phyloP scores from a whole-genome alignment of 2,797 vertebrate species.

The Sebastes iracundus region DNA sequence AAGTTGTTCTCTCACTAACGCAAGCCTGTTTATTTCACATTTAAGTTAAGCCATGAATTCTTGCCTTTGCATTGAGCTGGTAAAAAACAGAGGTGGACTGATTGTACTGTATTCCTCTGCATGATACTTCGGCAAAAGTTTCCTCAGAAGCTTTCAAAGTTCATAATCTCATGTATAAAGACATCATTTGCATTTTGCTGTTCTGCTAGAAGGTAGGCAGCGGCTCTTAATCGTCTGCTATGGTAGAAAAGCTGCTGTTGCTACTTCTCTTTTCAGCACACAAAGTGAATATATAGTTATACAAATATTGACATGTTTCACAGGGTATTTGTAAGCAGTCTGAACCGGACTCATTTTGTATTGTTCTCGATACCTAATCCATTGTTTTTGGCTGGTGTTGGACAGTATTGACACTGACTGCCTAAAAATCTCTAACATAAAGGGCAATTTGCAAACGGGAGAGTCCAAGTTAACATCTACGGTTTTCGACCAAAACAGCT shows the following conservation, averaged over 20 bases:
- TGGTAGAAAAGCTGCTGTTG: background rate
- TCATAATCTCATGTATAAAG: background rate
- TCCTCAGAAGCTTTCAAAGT: background rate
- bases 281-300: background rate
- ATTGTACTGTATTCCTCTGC: no score
- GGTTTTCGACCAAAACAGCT: conserved; percentile 1
- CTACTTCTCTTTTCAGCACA: background rate
- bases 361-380: background rate
- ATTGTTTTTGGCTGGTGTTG: background rate
- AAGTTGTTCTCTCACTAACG: background rate
- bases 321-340: background rate
- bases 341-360: background rate
- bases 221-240: background rate
- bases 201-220: background rate
- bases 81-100: no score
- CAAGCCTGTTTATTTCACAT: background rate
- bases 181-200: background rate
- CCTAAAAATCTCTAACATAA: background rate
- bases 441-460: background rate
- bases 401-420: background rate
- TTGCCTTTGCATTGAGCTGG: no score
- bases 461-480: background rate
- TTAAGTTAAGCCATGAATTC: no score
- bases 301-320: background rate
- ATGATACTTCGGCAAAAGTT: background rate